Evolutionary conservation across 2,113 vertebrate genomes (phyloP), one percentile per base, ranked within the genome.

Genomic region (Balaeniceps rex): DNA sequence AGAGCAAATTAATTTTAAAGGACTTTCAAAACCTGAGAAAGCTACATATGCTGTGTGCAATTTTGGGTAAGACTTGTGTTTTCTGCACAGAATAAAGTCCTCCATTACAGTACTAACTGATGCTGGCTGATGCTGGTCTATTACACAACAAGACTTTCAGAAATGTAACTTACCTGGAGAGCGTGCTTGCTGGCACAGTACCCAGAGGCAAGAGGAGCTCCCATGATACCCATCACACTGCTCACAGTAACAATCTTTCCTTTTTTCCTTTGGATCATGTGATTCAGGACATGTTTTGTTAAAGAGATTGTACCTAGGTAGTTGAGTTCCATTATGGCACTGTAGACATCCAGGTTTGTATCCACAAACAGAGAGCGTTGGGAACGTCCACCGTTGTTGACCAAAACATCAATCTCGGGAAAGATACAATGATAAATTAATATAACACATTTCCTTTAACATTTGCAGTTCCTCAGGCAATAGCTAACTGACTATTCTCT

Each of bases 181-280:
- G 99, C 99, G 31, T 99, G 99, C 93, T 99, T 99, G 98, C 99
- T 99, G 90, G 98, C 99, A 52, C 98, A 98, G 87, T 99, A 99
- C 29, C 99, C 99, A 0, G 98, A 98, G 76, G 98, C 97, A 75
- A 99, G 98, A 2, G 99, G 98, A 0, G 93, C 98, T 49, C 98
- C 98, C 14, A 97, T 90, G 28, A 99, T 69, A 31, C 99, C 99
- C 44, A 96, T 95, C 8, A 99, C 33, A 10, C 99, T 99, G 97
- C 98, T 99, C 72, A 99, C 97, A 3, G 98, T 99, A 38, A 99
- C 98, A 51, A 99, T 97, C 97, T 98, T 98, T 5, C 99, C 99
- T 29, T 68, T 98, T 40, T 98, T 98, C 84, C 95, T 98, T 85
- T 98, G 96, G 4, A 98, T 98, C 99, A 99, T 99, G 97, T 99